phyloP scores from a whole-genome alignment of 2,113 vertebrate species.

The Smithornis capensis region DNA sequence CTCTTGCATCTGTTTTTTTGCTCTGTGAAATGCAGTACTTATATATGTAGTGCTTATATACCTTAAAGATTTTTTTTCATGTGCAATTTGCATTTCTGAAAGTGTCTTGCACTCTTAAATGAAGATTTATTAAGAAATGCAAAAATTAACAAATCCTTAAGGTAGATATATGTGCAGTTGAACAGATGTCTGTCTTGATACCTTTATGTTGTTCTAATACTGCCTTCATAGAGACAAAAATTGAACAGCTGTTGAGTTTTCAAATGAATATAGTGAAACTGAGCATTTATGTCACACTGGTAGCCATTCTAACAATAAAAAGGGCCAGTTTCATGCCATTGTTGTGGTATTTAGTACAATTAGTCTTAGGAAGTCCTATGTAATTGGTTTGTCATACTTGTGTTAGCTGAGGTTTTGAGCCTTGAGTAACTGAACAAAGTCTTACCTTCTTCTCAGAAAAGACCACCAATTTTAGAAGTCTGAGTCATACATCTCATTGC shows the following conservation, averaged over 20 bases:
- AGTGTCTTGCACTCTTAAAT: neutral
- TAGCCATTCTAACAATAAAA: neutral
- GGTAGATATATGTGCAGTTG: neutral
- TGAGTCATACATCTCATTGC: neutral
- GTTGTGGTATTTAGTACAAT: neutral
- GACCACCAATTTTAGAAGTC: neutral
- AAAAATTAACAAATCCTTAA: neutral
- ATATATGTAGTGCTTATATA: neutral
- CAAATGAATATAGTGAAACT: neutral
- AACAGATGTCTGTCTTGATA: slow-evolving; percentile 34
- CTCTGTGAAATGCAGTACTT: fast-evolving
- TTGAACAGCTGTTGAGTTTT: slow-evolving; percentile 15
- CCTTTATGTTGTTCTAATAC: neutral
- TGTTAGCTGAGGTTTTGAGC: neutral
- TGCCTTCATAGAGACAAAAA: neutral
- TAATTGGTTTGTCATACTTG: neutral
- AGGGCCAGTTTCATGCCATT: neutral
- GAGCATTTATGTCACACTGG: neutral
- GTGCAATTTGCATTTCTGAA: neutral
- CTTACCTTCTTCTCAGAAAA: neutral
- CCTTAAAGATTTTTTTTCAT: neutral
- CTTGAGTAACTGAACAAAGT: neutral
- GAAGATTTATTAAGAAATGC: slow-evolving; percentile 7
- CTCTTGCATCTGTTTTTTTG: neutral
- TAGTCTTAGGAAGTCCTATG: neutral